Evolutionary conservation across 1,140 invertebrate species (phyloP).

Genomic region (Helicorthomorpha holstii): DNA sequence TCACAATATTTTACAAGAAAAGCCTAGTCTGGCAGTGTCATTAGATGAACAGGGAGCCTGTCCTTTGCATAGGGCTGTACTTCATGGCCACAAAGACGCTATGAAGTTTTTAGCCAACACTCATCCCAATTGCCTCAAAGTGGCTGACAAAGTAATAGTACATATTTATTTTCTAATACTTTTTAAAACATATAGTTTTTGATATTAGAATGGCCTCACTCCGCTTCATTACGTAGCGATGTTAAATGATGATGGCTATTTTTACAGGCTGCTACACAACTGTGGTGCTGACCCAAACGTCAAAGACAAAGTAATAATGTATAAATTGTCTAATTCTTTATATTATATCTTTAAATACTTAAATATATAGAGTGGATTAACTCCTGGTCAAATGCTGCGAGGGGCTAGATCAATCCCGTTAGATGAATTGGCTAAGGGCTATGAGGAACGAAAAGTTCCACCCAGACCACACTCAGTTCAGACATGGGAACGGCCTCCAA

Average conservation of each 20-base stretch:
- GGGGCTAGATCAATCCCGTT: slow-evolving; percentile 48
- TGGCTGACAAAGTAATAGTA: slow-evolving; percentile 4
- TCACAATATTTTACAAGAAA: slow-evolving; percentile 57
- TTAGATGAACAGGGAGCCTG: slow-evolving; percentile 73
- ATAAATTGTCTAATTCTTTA: neutral
- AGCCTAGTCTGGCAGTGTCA: slow-evolving; percentile 75
- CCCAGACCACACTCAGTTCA: slow-evolving; percentile 24
- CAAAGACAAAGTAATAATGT: slow-evolving; percentile 51
- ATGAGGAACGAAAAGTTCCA: slow-evolving; percentile 33
- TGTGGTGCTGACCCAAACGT: slow-evolving; percentile 67
- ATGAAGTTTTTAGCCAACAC: slow-evolving; percentile 2
- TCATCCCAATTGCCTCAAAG: slow-evolving; percentile 2
- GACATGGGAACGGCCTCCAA: slow-evolving; percentile 12
- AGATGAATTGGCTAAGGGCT: slow-evolving; percentile 43
- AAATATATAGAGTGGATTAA: slow-evolving; percentile 43
- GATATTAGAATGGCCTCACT: slow-evolving; percentile 49
- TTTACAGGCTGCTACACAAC: slow-evolving; percentile 68
- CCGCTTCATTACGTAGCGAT: slow-evolving; percentile 77
- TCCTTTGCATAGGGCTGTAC: slow-evolving; percentile 75
- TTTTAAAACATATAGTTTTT: neutral
- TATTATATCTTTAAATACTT: neutral
- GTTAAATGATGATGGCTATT: slow-evolving; percentile 66
- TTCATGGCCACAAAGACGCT: slow-evolving; percentile 38
- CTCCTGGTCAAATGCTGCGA: slow-evolving; percentile 53
- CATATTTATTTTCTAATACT: neutral